Base-by-base conservation (phyloP, 2,888 invertebrate species). In the Trissolcus japonicus region DNA sequence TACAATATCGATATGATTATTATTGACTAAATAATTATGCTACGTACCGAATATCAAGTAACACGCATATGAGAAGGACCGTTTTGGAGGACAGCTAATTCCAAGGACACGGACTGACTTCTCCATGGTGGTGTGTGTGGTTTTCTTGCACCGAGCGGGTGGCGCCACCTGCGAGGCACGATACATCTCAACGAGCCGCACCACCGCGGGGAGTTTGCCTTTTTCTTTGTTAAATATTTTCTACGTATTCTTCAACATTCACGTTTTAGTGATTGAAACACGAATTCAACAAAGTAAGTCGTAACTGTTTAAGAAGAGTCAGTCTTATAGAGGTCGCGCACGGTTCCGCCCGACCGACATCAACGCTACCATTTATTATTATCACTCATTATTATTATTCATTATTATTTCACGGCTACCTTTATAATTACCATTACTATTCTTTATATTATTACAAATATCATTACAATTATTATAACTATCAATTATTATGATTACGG, bases 1-100 rank as follows among this genome's bases (percentile, higher is more conserved):
- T 86, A 84, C 84, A 87, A 87, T 87, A 87, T 86, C 83, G 83
- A 85, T 85, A 86, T 85, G 83, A 84, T 84, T 81, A 85, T 86
- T 85, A 85, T 71, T 78, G 83, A 84, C 82, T 85, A 84, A 84
- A 85, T 83, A 81, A 82, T 85, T 86, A 86, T 86, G 83, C 85
- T 86, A 84, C 83, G 83, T 86, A 86, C 81, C 83, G 85, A 85
- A 82, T 85, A 85, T 82, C 76, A 84, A 85, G 80, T 83, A 85
- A 79, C 82, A 81, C 79, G 82, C 84, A 83, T 84, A 84, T 77
- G 78, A 79, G 79, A 82, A 79, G 68, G 82, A 73, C 80, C 82
- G 80, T 80, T 76, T 80, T 79, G 57, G 68, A 68, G 60, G 74
- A 76, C 65, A 79, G 73, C 62, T 61, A 71, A 78, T 80, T 76